phyloP scores from a whole-genome alignment of 2,113 vertebrate species.

The Tragelaphus imberbis region DNA sequence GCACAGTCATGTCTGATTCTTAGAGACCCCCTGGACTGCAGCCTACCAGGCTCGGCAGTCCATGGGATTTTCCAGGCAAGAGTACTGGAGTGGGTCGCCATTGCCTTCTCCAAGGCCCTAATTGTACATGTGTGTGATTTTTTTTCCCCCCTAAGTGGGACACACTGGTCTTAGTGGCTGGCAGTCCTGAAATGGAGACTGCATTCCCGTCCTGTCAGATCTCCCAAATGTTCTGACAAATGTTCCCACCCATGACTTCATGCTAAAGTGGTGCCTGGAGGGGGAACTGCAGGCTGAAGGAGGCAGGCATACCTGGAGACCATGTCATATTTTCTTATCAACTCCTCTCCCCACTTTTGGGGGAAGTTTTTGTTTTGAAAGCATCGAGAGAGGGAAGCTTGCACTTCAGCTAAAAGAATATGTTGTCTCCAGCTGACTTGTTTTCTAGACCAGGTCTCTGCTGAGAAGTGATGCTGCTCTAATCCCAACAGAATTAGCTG shows the following conservation, averaged over 20 bases:
- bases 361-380: background rate
- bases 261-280: background rate
- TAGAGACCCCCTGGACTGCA: no score
- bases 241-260: background rate
- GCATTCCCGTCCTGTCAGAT: background rate
- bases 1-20: no score
- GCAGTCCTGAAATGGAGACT: background rate
- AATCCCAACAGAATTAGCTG: background rate
- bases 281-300: background rate
- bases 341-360: background rate
- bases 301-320: no score
- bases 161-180: background rate
- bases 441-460: background rate
- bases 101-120: background rate
- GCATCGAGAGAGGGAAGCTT: background rate
- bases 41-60: no score
- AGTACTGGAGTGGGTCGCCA: no score
- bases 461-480: background rate
- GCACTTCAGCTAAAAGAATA: background rate
- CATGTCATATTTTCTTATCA: background rate
- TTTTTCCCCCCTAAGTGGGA: background rate
- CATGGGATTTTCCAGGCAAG: no score
- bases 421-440: background rate
- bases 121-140: background rate
- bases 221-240: background rate